phyloP scores from a whole-genome alignment of 2,113 vertebrate species.

The Semnornis frantzii region DNA sequence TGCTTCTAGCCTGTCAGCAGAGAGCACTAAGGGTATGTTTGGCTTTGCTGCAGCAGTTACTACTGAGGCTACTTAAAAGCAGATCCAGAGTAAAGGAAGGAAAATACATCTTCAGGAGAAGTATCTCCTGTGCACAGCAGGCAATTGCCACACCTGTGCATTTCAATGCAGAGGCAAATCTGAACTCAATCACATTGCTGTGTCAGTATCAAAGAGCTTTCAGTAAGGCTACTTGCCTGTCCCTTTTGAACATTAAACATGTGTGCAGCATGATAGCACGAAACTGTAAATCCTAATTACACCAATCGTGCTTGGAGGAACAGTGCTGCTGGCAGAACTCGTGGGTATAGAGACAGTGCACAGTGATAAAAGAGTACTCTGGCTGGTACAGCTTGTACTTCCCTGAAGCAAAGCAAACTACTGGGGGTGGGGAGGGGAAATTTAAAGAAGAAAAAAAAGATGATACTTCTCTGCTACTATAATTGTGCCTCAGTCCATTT shows the following conservation, averaged over 20 bases:
- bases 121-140: not conserved
- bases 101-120: not conserved
- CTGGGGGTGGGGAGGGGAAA: too few species aligned
- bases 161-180: not conserved
- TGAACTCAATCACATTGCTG: not conserved
- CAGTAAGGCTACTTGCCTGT: not conserved
- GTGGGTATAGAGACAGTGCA: not conserved
- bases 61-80: not conserved
- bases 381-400: constrained; percentile 1
- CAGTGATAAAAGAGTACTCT: not conserved
- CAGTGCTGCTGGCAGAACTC: not conserved
- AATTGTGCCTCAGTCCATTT: not conserved
- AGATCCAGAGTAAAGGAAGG: not conserved
- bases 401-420: not conserved
- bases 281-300: not conserved
- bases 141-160: not conserved
- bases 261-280: not conserved
- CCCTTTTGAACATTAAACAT: not conserved
- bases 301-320: not conserved
- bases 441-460: not conserved
- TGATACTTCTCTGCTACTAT: not conserved
- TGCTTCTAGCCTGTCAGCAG: not conserved
- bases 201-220: not conserved
- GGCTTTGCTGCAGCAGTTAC: not conserved
- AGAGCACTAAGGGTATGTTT: not conserved